phyloP scores from a whole-genome alignment of 2,888 invertebrate genomes.

The Punctoribates punctum region DNA sequence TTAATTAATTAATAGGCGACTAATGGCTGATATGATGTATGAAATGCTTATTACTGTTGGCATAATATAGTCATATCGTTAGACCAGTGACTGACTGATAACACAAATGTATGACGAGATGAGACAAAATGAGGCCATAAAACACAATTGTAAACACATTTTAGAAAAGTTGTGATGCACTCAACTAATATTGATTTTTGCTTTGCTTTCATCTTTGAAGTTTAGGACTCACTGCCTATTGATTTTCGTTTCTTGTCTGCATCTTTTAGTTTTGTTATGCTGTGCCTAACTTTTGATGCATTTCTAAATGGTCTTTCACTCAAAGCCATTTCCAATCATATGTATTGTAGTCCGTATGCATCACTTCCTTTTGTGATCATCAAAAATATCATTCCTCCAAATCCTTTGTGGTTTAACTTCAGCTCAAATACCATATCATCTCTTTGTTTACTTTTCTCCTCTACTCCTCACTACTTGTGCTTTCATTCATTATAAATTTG shows the following conservation, averaged over 20 bases:
- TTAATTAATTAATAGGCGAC: constrained; percentile 14
- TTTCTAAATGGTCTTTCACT: neutral
- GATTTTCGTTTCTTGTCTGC: constrained; percentile 8
- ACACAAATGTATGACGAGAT: neutral
- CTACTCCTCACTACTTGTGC: neutral
- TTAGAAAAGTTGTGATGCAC: neutral
- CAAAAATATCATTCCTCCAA: constrained; percentile 13
- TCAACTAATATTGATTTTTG: constrained; percentile 22
- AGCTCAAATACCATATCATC: constrained; percentile 13
- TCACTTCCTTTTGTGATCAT: constrained; percentile 22
- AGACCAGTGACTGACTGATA: constrained; percentile 1
- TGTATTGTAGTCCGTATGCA: constrained; percentile 1
- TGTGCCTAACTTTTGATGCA: constrained; percentile 13
- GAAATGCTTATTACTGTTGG: neutral
- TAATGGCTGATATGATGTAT: neutral
- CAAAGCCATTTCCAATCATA: constrained; percentile 1
- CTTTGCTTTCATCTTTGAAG: constrained; percentile 4
- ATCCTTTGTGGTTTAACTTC: constrained; percentile 22
- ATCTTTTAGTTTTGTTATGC: neutral
- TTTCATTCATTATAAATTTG: constrained; percentile 23
- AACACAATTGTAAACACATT: constrained; percentile 14
- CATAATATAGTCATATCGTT: constrained; percentile 9
- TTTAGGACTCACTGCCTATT: constrained; percentile 8
- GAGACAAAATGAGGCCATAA: constrained; percentile 17
- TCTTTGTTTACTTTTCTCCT: constrained; percentile 1